A percentile compares a stretch with the other conserved stretches of the same genome.
Conservation (phyloP, 2,113 vertebrate genomes). For the Aix galericulata region DNA sequence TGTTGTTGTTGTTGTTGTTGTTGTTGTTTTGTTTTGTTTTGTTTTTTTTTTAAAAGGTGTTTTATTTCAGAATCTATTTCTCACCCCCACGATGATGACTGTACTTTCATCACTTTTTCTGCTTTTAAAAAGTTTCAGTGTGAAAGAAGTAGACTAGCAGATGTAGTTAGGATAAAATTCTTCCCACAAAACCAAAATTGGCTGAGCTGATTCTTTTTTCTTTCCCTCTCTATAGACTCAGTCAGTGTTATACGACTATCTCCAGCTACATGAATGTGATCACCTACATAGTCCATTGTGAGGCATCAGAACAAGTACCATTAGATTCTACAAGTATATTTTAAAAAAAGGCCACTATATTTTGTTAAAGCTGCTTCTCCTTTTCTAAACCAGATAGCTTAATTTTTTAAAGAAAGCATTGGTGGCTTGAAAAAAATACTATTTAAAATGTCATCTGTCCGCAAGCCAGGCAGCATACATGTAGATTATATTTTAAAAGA, state of each 20-base stretch:
- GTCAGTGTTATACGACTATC: background rate
- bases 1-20: no score
- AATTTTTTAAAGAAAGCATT: background rate
- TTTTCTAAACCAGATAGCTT: background rate
- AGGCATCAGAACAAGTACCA: background rate
- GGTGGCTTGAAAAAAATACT: background rate
- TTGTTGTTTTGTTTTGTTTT: no score
- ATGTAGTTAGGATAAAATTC: background rate
- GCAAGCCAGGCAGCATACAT: background rate
- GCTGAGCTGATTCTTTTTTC: background rate
- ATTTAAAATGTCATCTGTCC: background rate
- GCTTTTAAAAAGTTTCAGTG: background rate
- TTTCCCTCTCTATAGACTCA: background rate
- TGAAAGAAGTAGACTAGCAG: background rate
- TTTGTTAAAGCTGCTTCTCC: background rate
- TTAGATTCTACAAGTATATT: background rate
- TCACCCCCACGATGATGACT: background rate
- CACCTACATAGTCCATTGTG: background rate
- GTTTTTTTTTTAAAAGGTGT: background rate
- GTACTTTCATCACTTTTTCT: background rate
- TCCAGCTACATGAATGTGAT: background rate
- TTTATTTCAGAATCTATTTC: background rate
- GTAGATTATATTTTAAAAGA: background rate
- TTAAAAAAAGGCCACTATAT: background rate
- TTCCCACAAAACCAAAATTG: background rate